Conservation (phyloP, 2,888 invertebrate species). For the Crioceris asparagi region DNA sequence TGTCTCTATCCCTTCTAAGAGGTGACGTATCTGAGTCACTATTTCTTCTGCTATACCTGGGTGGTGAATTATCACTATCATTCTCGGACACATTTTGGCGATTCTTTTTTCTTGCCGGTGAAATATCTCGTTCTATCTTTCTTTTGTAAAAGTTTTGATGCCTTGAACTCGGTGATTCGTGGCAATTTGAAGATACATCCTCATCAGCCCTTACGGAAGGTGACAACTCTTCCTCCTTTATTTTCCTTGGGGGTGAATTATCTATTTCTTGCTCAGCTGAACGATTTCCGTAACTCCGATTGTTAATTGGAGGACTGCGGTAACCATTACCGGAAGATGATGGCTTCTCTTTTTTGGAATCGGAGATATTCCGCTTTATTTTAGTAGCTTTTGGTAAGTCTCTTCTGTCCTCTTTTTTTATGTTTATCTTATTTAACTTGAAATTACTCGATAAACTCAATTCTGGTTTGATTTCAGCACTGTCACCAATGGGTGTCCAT, state of each 20-base stretch:
- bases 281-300: conserved; percentile 1
- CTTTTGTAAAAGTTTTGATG: too few species aligned
- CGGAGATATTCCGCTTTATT: background rate
- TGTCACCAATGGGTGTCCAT: conserved; percentile 31
- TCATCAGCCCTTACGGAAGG: too few species aligned
- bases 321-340: background rate
- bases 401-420: conserved; percentile 7
- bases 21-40: conserved; percentile 25
- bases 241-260: conserved; percentile 11
- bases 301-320: background rate
- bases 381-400: conserved; percentile 2
- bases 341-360: background rate
- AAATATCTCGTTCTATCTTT: conserved; percentile 13
- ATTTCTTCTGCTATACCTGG: conserved; percentile 9
- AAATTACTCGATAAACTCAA: conserved; percentile 13
- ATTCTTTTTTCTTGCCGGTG: conserved; percentile 15
- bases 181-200: too few species aligned
- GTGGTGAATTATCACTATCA: conserved; percentile 8
- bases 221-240: conserved; percentile 9
- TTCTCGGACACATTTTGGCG: background rate
- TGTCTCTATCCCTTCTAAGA: conserved; percentile 20
- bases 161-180: too few species aligned
- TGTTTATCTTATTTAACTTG: conserved; percentile 13
- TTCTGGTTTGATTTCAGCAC: conserved; percentile 3
- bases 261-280: conserved; percentile 2